Percentiles rank a stretch among this genome's conserved stretches.
phyloP scores from a whole-genome alignment of 2,113 vertebrate genomes.

The Murina feae region DNA sequence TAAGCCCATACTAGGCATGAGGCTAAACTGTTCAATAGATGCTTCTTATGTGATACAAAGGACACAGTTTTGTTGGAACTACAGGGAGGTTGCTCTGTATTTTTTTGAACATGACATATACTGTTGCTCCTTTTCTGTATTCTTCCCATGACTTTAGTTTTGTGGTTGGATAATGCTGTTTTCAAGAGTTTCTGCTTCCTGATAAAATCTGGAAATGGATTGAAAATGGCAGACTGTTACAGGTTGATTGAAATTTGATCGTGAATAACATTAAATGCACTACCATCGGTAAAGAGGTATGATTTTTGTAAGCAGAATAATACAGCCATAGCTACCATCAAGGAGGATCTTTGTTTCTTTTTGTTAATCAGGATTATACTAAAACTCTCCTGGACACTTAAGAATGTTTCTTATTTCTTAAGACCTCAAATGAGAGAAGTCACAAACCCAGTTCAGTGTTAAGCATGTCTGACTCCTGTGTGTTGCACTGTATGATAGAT shows the following conservation, averaged over 20 bases:
- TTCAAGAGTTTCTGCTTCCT: conserved; percentile 12
- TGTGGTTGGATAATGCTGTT: background rate
- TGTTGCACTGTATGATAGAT: background rate
- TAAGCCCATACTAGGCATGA: background rate
- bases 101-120: background rate
- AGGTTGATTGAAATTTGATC: background rate
- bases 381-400: background rate
- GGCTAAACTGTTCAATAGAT: background rate
- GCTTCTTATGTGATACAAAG: background rate
- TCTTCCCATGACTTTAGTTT: background rate
- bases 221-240: background rate
- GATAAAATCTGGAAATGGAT: background rate
- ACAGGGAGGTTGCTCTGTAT: background rate
- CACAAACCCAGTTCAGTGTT: rapidly evolving
- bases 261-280: background rate
- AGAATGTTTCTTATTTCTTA: background rate
- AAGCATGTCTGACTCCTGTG: background rate
- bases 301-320: background rate
- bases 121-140: background rate
- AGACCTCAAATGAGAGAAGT: background rate
- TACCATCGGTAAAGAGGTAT: background rate
- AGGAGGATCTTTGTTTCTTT: background rate
- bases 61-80: background rate
- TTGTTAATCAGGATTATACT: background rate
- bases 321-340: background rate